phyloP scores from a whole-genome alignment of 2,797 vertebrate species.

The Orientallactaga sibirica region DNA sequence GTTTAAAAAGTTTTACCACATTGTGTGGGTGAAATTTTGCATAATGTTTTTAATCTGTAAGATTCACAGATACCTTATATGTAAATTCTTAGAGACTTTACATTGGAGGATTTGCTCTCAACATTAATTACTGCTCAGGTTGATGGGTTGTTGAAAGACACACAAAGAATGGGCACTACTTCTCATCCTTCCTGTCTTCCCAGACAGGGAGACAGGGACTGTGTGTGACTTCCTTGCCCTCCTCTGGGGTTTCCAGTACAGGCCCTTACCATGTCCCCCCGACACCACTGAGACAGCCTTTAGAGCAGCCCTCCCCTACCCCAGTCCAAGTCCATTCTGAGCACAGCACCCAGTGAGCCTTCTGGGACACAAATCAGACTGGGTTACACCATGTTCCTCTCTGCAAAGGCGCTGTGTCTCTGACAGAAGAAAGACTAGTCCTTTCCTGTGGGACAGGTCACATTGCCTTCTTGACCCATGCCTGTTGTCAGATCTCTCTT shows the following conservation, averaged over 20 bases:
- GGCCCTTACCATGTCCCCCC: neutral
- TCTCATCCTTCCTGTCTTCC: neutral
- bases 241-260: neutral
- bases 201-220: too few relatives aligned
- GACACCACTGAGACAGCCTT: neutral
- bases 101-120: neutral
- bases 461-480: neutral
- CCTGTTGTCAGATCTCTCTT: neutral
- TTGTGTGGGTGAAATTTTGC: neutral
- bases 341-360: neutral
- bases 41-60: neutral
- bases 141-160: neutral
- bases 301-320: neutral
- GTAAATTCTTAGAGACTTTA: neutral
- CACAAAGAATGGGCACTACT: neutral
- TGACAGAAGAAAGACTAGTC: neutral
- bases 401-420: neutral
- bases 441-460: neutral
- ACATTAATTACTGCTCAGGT: neutral
- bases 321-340: neutral
- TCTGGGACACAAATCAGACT: neutral
- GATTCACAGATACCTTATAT: neutral
- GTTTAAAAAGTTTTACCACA: neutral
- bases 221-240: too few relatives aligned
- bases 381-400: neutral